Percentiles rank a stretch among this genome's conserved stretches.
Evolutionary conservation across 2,888 invertebrate genomes (phyloP).

Genomic region (Andrena dorsata): DNA sequence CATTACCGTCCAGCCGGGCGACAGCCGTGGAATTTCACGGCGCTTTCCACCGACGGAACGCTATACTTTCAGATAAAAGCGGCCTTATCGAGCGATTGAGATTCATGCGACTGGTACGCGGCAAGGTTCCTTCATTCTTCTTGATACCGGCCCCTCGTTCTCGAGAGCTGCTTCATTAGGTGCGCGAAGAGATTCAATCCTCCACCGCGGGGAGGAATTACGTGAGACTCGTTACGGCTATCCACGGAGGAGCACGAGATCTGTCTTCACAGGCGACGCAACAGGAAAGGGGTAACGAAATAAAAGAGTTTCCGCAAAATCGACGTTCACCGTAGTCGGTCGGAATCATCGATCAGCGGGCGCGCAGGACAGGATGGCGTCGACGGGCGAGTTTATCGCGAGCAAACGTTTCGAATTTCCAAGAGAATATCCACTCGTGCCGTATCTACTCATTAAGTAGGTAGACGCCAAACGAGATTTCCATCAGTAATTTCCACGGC

Average conservation of each 20-base stretch:
- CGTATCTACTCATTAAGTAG: constrained; percentile 81
- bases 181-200: not conserved
- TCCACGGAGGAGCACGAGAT: not conserved
- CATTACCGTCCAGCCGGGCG: not conserved
- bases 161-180: not conserved
- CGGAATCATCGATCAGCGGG: constrained; percentile 28
- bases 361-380: not conserved
- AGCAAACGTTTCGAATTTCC: constrained; percentile 74
- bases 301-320: not conserved
- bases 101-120: constrained; percentile 31
- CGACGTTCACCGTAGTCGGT: not conserved
- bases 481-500: constrained; percentile 81
- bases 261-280: no score
- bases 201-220: not conserved
- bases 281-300: no score
- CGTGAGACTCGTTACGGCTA: not conserved
- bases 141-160: not conserved
- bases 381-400: constrained; percentile 61
- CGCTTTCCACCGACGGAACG: not conserved
- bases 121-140: constrained; percentile 16
- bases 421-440: constrained; percentile 64
- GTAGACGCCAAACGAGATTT: constrained; percentile 80
- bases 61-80: constrained; percentile 1
- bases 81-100: constrained; percentile 40
- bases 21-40: constrained; percentile 27